Evolutionary conservation across 2,113 vertebrate genomes (phyloP).

Genomic region (Rynchops niger): DNA sequence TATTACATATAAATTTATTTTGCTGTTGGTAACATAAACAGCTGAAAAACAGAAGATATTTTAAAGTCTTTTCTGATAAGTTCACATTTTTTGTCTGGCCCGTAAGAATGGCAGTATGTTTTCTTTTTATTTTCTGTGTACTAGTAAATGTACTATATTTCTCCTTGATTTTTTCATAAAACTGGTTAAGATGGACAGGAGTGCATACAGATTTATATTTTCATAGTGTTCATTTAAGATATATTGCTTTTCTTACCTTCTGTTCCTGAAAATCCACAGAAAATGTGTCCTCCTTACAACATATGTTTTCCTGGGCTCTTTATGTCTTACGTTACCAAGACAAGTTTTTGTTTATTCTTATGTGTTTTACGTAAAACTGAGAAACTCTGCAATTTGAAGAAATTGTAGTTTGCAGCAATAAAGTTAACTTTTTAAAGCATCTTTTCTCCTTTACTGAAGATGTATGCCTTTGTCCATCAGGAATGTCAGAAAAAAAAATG

Average conservation of each 20-base stretch:
- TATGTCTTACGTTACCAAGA: background rate
- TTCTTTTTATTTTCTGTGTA: background rate
- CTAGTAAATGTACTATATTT: background rate
- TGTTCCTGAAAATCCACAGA: background rate
- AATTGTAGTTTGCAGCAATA: background rate
- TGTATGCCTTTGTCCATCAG: slow-evolving; percentile 3
- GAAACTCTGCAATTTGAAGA: background rate
- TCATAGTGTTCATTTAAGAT: background rate
- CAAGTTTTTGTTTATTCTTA: background rate
- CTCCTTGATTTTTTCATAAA: background rate
- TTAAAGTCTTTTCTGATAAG: background rate
- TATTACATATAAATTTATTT: background rate
- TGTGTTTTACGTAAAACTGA: slow-evolving; percentile 2
- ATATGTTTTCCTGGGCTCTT: background rate
- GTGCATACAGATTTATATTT: background rate
- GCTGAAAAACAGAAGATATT: slow-evolving; percentile 18
- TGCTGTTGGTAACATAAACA: background rate
- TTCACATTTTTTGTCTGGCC: background rate
- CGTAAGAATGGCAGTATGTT: background rate
- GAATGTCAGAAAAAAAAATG: slow-evolving; percentile 38
- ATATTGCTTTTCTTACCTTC: background rate
- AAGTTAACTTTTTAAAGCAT: background rate
- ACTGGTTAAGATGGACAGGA: background rate
- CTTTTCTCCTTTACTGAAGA: background rate
- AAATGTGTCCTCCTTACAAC: background rate